These are phyloP conservation scores for Chaetura pelagica DNA, from an alignment of 2,113 vertebrate species.

Conservation along the genomic window DNA sequence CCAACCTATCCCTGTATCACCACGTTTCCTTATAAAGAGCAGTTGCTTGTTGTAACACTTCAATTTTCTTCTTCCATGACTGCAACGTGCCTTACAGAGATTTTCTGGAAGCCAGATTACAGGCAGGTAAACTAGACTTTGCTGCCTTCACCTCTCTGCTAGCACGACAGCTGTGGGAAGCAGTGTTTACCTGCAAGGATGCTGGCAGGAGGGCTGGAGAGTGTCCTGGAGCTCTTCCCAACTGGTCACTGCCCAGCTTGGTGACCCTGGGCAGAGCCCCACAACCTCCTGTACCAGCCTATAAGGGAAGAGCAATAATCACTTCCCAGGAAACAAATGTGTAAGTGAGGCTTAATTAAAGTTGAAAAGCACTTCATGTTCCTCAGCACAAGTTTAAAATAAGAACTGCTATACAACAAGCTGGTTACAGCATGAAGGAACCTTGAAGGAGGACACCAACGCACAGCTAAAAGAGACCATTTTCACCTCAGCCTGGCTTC, in stretches of 20 bases:
- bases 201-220: background rate
- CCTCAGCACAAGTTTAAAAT: background rate
- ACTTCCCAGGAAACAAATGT: background rate
- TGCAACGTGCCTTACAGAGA: background rate
- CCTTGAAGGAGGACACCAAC: background rate
- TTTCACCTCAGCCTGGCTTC: background rate
- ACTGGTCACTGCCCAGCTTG: background rate
- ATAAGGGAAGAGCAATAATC: background rate
- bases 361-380: background rate
- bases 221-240: background rate
- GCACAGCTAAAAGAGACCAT: background rate
- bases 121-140: background rate
- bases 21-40: background rate
- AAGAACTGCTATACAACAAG: background rate
- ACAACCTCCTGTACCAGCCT: rapidly evolving
- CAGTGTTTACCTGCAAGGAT: rapidly evolving
- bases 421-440: background rate
- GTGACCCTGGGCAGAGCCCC: background rate
- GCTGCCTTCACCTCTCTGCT: background rate
- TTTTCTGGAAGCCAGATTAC: background rate
- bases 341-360: background rate
- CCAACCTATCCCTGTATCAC: background rate
- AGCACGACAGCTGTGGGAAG: background rate
- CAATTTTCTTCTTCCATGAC: background rate
- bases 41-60: background rate